A percentile compares a stretch with the other conserved stretches of the same genome.
Evolutionary conservation across 2,797 vertebrate species (phyloP).

Genomic region (Acrossocheilus fasciatus): DNA sequence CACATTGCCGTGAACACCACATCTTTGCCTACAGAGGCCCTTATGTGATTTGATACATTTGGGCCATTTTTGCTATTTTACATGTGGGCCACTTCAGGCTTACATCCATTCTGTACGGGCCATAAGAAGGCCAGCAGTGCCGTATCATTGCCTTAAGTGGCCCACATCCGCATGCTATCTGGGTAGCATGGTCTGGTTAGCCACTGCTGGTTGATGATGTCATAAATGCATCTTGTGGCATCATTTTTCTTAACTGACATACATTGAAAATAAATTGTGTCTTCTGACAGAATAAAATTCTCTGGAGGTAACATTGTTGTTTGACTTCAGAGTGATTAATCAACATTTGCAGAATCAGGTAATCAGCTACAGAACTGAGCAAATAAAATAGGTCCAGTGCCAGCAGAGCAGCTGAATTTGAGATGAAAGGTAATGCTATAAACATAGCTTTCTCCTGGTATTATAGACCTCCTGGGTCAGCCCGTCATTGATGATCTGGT

Average conservation of each 20-base stretch:
- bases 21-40: too few relatives aligned
- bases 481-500: constrained; percentile 2
- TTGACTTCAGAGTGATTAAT: neutral
- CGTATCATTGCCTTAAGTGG: too few relatives aligned
- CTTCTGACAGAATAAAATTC: neutral
- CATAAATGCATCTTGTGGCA: neutral
- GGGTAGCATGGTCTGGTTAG: neutral
- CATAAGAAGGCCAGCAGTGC: too few relatives aligned
- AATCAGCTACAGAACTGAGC: neutral
- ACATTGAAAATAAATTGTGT: neutral
- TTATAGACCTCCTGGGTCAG: neutral
- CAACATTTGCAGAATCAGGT: neutral
- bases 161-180: too few relatives aligned
- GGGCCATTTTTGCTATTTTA: too few relatives aligned
- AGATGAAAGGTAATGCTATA: neutral
- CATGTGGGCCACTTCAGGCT: too few relatives aligned
- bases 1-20: too few relatives aligned
- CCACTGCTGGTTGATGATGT: neutral
- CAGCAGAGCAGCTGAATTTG: constrained; percentile 3
- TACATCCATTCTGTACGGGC: too few relatives aligned
- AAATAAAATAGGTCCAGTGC: neutral
- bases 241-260: neutral
- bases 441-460: neutral
- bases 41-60: too few relatives aligned
- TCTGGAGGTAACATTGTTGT: neutral